phyloP scores from a whole-genome alignment of 2,113 vertebrate genomes.

The Channa maculata region DNA sequence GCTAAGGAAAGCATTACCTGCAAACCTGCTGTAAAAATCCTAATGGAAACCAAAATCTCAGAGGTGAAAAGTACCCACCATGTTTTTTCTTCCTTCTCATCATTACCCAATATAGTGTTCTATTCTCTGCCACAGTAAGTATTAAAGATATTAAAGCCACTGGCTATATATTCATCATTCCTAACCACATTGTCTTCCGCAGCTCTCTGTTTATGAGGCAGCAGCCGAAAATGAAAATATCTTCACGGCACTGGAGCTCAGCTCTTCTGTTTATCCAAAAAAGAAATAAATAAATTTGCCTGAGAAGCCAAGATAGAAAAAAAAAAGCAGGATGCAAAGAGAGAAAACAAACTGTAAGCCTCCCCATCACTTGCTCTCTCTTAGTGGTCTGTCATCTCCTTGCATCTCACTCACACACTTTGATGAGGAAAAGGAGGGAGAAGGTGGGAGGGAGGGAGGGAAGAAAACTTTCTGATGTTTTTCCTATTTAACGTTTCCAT shows the following conservation, averaged over 20 bases:
- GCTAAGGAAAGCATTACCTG: constrained; percentile 1
- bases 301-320: constrained; percentile 22
- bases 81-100: constrained; percentile 36
- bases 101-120: constrained; percentile 22
- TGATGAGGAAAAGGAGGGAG: constrained; percentile 40
- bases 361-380: constrained; percentile 10
- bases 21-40: constrained; percentile 7
- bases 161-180: constrained; percentile 66
- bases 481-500: constrained; percentile 61
- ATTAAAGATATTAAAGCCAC: constrained; percentile 65
- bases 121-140: constrained; percentile 17
- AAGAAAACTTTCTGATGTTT: constrained; percentile 42
- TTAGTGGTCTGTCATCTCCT: constrained; percentile 35
- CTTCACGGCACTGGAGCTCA: constrained; percentile 14
- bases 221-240: constrained; percentile 58
- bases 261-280: constrained; percentile 42
- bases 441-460: not conserved
- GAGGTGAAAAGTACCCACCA: not conserved
- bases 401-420: constrained; percentile 31
- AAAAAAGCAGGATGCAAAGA: constrained; percentile 34
- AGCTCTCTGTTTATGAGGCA: constrained; percentile 44
- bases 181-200: constrained; percentile 62
- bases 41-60: constrained; percentile 11
- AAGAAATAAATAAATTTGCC: not conserved
- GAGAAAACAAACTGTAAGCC: constrained; percentile 55